A percentile compares a stretch with the other conserved stretches of the same genome.
These are phyloP conservation scores for Phylloscopus whistleri DNA, from an alignment of 2,113 vertebrate species.

Conservation along the genomic window DNA sequence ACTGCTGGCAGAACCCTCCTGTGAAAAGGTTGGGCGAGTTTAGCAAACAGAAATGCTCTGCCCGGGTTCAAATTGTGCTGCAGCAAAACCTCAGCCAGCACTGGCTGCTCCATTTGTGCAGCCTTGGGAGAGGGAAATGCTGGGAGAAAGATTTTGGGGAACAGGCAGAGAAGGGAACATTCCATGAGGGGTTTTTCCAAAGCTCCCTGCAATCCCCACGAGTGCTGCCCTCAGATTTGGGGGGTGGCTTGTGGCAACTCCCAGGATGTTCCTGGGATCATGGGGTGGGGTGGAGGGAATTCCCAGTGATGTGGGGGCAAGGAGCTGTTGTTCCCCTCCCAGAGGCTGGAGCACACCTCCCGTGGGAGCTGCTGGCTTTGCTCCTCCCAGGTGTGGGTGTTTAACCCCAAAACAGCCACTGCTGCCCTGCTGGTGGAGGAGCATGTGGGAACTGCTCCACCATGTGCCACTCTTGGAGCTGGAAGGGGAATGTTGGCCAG, in stretches of 20 bases:
- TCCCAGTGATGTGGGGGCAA: background rate
- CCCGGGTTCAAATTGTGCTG: background rate
- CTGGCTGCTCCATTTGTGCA: background rate
- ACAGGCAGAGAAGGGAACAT: rapidly evolving
- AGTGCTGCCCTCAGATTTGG: background rate
- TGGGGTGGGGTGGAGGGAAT: background rate
- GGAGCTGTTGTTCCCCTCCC: background rate
- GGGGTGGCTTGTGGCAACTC: rapidly evolving
- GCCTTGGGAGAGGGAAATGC: background rate
- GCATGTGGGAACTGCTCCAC: background rate
- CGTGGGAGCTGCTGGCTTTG: background rate
- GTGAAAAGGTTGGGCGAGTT: background rate
- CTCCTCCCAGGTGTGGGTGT: no score
- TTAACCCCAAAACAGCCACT: background rate
- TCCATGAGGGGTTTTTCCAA: background rate
- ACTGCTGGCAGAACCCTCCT: background rate
- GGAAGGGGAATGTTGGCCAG: background rate
- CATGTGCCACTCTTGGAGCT: rapidly evolving
- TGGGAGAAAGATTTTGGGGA: background rate
- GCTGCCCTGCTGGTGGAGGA: background rate
- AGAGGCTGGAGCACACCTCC: background rate
- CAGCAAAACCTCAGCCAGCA: background rate
- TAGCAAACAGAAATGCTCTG: background rate
- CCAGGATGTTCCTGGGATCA: rapidly evolving
- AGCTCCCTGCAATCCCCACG: background rate